Evolutionary conservation across 2,113 vertebrate species (phyloP).

Genomic region (Cyanoliseus patagonus): DNA sequence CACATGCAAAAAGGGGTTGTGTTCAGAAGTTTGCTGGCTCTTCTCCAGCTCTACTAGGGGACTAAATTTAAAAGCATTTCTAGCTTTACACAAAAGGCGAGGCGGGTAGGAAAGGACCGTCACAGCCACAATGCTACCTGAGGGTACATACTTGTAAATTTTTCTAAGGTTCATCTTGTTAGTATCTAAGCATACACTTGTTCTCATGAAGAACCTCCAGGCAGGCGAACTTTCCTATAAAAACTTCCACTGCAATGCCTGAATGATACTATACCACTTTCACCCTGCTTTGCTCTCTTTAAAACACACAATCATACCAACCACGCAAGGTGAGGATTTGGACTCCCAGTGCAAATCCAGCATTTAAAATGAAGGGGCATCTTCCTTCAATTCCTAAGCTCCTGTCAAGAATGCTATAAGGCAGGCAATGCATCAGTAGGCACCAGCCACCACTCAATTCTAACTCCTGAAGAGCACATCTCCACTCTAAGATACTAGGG

Average conservation of each 20-base stretch:
- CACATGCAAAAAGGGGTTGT: neutral
- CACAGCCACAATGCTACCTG: neutral
- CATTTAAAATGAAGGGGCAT: accelerated
- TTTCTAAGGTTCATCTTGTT: neutral
- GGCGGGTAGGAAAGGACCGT: neutral
- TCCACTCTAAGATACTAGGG: too few species aligned
- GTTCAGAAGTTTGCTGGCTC: neutral
- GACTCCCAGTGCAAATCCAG: neutral
- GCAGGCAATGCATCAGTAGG: accelerated
- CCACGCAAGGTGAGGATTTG: accelerated
- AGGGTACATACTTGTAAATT: neutral
- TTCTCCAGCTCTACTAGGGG: neutral
- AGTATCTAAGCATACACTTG: neutral
- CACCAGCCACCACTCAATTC: neutral
- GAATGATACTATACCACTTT: neutral
- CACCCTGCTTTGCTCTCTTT: accelerated
- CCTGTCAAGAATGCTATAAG: neutral
- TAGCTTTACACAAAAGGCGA: neutral
- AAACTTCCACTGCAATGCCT: accelerated
- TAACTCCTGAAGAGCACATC: neutral
- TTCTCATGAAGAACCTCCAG: neutral
- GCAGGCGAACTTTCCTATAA: neutral
- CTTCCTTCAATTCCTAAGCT: neutral
- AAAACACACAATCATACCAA: neutral
- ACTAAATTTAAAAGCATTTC: neutral